Evolutionary conservation across 2,797 vertebrate genomes (phyloP), one percentile per base, ranked within the genome.

Genomic region (Coendou prehensilis): DNA sequence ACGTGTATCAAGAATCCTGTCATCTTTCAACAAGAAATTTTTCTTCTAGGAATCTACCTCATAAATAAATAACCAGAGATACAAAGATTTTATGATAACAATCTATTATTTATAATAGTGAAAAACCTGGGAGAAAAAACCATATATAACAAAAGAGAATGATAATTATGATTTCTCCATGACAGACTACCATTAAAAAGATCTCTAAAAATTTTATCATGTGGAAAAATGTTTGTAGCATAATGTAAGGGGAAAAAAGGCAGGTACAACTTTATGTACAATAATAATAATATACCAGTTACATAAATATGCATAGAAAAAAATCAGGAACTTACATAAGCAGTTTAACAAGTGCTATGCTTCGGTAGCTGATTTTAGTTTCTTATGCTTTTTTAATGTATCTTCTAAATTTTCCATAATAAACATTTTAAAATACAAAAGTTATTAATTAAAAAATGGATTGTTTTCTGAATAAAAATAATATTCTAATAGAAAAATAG

Each of bases 401-500:
- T 87, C 95, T 93, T 69, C 9, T 84, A 91, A 84, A 41, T 94
- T 83, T 90, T 80, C 64, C 69, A 90, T 20, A 92, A 83, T 87
- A 91, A 93, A 79, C 28, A 89, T 64, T 89, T 95, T 82, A 71
- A 84, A 91, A 89, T 86, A 84, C 93, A 84, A 91, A 86, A 61
- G 41, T 86, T 63, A 97, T 67, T 79, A 86, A 79, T 89, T 9
- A 56, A 96, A 90, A 82, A 63, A 14, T 22, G 45, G 33, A 23
- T 89, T 61, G n/a, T 78, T 94, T 96, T 95, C 83, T 78, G 13
- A 81, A 93, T 79, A 96, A 91, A 87, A 94, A 22, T 84, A 80
- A 78, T 95, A 91, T 93, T 79, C 95, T 94, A 89, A 80, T 9
- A 87, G 71, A n/a, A 92, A 95, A 85, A 69, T 7, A 75, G 41